phyloP scores from a whole-genome alignment of 2,888 invertebrate genomes.

The Temnothorax unifasciatus region DNA sequence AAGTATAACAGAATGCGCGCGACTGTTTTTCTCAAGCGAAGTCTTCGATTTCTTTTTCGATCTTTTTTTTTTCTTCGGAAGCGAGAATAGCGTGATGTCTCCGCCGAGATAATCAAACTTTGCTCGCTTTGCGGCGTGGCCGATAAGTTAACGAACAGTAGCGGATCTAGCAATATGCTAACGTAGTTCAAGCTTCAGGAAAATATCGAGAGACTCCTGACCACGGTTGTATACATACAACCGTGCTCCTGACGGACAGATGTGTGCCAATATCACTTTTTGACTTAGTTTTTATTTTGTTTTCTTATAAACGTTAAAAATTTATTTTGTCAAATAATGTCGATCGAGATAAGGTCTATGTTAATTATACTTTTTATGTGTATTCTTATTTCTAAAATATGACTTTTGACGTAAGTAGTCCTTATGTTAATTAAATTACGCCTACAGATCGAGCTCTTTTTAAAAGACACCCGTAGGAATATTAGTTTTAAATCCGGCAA shows the following conservation, averaged over 20 bases:
- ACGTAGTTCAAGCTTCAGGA: neutral
- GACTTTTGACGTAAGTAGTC: neutral
- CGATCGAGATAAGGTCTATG: neutral
- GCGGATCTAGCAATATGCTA: neutral
- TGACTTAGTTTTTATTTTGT: neutral
- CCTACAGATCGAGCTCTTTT: neutral
- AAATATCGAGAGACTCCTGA: neutral
- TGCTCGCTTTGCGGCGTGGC: neutral
- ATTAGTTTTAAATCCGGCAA: neutral
- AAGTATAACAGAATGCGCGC: slow-evolving; percentile 38
- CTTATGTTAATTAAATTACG: slow-evolving; percentile 1
- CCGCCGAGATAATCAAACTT: neutral
- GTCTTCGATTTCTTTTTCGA: slow-evolving; percentile 20
- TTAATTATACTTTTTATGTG: neutral
- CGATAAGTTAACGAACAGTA: neutral
- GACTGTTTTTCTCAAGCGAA: slow-evolving; percentile 34
- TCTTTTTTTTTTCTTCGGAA: slow-evolving; percentile 2
- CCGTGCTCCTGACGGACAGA: neutral
- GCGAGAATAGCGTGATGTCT: slow-evolving; percentile 8
- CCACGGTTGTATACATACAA: too few relatives aligned
- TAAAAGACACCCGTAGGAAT: neutral
- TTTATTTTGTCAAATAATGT: neutral
- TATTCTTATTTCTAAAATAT: neutral
- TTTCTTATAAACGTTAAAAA: slow-evolving; percentile 17
- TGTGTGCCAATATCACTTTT: neutral